Base-by-base conservation (phyloP, 2,797 vertebrate genomes). In the Bufotes viridis region DNA sequence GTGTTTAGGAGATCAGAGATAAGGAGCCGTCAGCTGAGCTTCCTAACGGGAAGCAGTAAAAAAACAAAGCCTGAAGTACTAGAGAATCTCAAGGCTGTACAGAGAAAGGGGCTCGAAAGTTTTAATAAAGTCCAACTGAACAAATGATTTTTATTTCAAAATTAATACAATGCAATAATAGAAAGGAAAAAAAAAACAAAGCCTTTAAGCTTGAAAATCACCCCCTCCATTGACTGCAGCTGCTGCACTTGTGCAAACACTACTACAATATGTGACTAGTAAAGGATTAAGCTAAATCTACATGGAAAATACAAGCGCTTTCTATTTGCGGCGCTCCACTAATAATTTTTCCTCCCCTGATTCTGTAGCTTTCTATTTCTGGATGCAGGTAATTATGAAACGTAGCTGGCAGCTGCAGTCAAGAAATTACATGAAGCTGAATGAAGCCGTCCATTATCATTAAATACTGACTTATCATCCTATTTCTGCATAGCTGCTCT, bases 271-370 rank as follows among this genome's bases (percentile, higher is more conserved):
- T 10, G n/a, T 12, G 67, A 69, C 69, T 7, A 70, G 8, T 42
- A 15, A 72, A 22, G 49, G 49, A 53, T 53, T 53, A 13, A 78
- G 14, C 22, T 14, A 78, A 51, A 78, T 55, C 49, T 78, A 24
- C 74, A 76, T 24, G 49, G 20, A 15, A n/a, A n/a, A 53, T 76
- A n/a, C 2, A 22, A 55, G 75, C 49, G 13, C 22, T 49, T 53
- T 78, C 75, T 78, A 78, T 78, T 78, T 78, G 75, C 55, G n/a
- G 75, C 75, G 49, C 51, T 78, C 22, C 75, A 22, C 75, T 78
- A 78, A 78, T 78, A 24, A 55, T 78, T 78, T 78, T 55, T 24
- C 22, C 74, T 78, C 20, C 22, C 51, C 13, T 78, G 75, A 13
- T 55, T 78, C 12, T 7, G 51, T 15, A 24, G 22, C 51, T 55